Evolutionary conservation across 30 jellyfish, hydroid and myxozoan species (phyloP), one percentile per base, ranked within the genome.

Genomic region (Nemopilema nomurai): DNA sequence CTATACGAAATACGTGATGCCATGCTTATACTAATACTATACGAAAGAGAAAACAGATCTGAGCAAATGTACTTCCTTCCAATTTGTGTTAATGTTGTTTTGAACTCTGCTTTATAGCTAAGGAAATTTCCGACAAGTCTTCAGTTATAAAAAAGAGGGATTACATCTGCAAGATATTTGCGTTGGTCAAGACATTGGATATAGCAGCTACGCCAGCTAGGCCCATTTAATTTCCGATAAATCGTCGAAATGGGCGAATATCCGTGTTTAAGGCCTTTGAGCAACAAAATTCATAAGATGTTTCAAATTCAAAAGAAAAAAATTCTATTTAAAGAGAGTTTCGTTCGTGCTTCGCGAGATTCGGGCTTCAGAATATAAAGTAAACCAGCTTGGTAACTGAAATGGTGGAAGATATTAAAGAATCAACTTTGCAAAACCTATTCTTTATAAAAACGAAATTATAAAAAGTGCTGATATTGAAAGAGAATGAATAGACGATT

Each of bases 151-250:
- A 3, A 41, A 41, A 6, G 13, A 92, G 41, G 18, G 71, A 67
- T 28, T 87, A 71, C 51, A 67, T 87, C 79, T 88, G 82, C 7
- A 92, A 70, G 50, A 90, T 87, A 63, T 92, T 82, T 8, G 97
- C 87, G 49, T 82, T 88, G 28, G 29, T 50, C 51, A 92, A 28
- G 24, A 92, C 92, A 68, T 78, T 90, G 49, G 90, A 57, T 0
- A 92, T 33, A 3, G 87, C 49, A 3, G 77, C 76, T 18, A 92
- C 87, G 0, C 98, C 98, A 1, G 87, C 90, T 28, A 87, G 41
- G 49, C 97, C 97, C 71, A 92, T 26, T 70, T 89, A 67, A 87
- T 92, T 31, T 92, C 98, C 1, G 98, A 87, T 21, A 92, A 64
- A 87, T 92, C 98, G 97, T 92, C 29, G 49, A 53, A 28, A 21